Conservation (phyloP, 2,113 vertebrate species). For the Paedocypris sp. region DNA sequence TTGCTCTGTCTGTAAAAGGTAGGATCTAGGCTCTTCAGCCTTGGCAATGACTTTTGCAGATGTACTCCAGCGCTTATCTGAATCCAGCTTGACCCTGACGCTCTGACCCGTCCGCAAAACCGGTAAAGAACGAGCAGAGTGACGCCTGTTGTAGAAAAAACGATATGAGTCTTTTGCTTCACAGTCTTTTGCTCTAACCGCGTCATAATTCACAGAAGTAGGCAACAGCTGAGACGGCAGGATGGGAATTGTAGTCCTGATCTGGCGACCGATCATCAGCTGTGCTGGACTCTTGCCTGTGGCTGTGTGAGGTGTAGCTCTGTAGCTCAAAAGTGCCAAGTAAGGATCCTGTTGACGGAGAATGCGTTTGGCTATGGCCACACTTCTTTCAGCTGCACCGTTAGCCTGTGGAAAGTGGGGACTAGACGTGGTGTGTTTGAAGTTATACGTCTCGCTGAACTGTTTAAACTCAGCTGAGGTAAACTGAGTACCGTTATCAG, state of each 20-base stretch:
- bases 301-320: not conserved
- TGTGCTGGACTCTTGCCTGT: no score
- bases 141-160: not conserved
- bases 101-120: not conserved
- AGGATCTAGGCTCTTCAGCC: not conserved
- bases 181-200: not conserved
- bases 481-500: slow-evolving; percentile 8
- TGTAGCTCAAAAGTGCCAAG: not conserved
- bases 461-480: not conserved
- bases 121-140: not conserved
- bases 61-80: not conserved
- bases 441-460: not conserved
- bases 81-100: not conserved
- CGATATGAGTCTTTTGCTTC: not conserved
- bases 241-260: not conserved
- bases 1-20: not conserved
- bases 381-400: slow-evolving; percentile 2
- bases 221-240: not conserved
- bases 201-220: not conserved
- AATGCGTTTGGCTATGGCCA: not conserved
- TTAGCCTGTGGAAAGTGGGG: not conserved
- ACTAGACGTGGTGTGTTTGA: not conserved
- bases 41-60: not conserved
- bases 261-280: not conserved
- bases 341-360: slow-evolving; percentile 8